Conservation (phyloP, 1,140 invertebrate species). For the Drosophila repletoides region DNA sequence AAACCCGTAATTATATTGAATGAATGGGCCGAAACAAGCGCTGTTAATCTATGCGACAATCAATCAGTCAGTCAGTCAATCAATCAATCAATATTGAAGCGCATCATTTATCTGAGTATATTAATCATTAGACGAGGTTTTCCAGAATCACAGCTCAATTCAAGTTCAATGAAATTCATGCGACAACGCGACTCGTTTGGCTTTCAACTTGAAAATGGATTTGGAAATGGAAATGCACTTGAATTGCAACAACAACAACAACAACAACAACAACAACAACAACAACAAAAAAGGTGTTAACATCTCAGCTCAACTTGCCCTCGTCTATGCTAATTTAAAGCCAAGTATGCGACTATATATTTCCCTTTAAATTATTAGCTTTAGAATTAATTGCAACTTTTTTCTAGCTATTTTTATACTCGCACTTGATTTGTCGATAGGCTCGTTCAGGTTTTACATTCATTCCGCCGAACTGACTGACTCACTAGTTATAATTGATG, state of each 20-base stretch:
- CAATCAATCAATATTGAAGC: constrained; percentile 8
- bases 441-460: constrained; percentile 21
- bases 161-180: constrained; percentile 37
- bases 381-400: neutral
- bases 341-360: neutral
- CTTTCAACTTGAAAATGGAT: constrained; percentile 48
- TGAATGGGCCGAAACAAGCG: constrained; percentile 21
- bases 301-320: neutral
- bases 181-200: constrained; percentile 6
- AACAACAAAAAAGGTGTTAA: too few species aligned
- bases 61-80: constrained; percentile 23
- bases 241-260: neutral
- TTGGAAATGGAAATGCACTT: constrained; percentile 52
- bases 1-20: constrained; percentile 9
- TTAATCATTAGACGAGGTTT: constrained; percentile 10
- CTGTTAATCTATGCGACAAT: constrained; percentile 33
- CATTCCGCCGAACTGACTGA: constrained; percentile 9
- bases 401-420: constrained; percentile 13
- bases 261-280: too few species aligned
- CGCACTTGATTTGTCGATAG: neutral
- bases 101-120: neutral
- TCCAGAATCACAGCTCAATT: constrained; percentile 25
- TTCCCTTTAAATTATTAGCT: constrained; percentile 4
- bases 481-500: constrained; percentile 51
- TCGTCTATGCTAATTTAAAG: neutral